A percentile compares a stretch with the other conserved stretches of the same genome.
Conservation (phyloP, 2,888 invertebrate genomes). For the Temnothorax ravouxi region DNA sequence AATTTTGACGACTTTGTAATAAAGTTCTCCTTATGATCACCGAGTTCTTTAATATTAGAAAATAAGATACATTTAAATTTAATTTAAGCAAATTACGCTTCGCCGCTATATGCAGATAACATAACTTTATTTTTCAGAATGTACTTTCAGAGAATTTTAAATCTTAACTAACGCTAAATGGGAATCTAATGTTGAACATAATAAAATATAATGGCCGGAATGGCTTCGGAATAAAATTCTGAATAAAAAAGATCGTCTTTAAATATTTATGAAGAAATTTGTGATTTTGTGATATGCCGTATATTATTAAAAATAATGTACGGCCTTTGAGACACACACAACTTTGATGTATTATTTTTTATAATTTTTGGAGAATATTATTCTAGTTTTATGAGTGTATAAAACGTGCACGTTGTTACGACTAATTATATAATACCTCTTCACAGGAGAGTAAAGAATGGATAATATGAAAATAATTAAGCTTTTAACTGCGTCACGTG, state of each 20-base stretch:
- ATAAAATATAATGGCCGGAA: background rate
- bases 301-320: background rate
- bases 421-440: constrained; percentile 41
- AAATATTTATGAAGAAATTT: background rate
- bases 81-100: constrained; percentile 16
- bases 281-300: no score
- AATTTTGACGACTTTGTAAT: background rate
- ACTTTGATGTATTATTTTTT: constrained; percentile 1
- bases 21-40: background rate
- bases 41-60: background rate
- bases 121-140: background rate
- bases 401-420: constrained; percentile 19
- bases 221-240: background rate
- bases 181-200: background rate
- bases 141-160: constrained; percentile 1
- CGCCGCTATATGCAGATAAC: background rate
- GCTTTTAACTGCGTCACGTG: constrained; percentile 30
- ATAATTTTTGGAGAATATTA: background rate
- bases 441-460: background rate
- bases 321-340: background rate
- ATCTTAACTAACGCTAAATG: background rate
- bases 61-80: background rate
- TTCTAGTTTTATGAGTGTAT: constrained; percentile 1
- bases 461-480: constrained; percentile 47
- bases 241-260: background rate